Conservation (phyloP, 1,140 invertebrate species). For the Brachionus paranguensis region DNA sequence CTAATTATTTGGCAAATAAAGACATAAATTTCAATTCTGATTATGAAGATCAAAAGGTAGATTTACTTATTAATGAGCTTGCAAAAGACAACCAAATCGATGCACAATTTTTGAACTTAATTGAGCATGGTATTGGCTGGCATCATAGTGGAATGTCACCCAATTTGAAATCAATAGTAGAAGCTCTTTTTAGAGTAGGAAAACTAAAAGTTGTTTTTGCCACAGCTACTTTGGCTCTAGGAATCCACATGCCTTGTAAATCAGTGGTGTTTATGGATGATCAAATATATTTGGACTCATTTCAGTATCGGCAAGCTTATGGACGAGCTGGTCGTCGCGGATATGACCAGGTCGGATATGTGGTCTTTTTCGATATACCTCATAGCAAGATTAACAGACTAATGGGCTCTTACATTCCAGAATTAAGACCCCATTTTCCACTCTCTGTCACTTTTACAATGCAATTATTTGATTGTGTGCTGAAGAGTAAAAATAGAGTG, state of each 20-base stretch:
- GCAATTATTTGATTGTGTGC: background rate
- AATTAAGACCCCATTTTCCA: conserved; percentile 23
- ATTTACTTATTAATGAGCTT: background rate
- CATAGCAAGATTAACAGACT: background rate
- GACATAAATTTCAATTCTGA: background rate
- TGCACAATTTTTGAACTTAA: background rate
- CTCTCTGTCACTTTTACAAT: background rate
- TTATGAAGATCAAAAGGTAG: background rate
- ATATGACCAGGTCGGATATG: background rate
- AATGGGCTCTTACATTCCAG: background rate
- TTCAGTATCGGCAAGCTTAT: conserved; percentile 21
- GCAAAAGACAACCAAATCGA: background rate
- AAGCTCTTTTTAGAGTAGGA: conserved; percentile 17
- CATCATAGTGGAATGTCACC: conserved; percentile 15
- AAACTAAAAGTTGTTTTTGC: background rate
- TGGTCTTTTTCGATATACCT: conserved; percentile 10
- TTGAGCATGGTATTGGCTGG: background rate
- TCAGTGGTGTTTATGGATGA: conserved; percentile 7
- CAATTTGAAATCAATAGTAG: background rate
- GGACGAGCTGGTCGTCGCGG: conserved; percentile 8
- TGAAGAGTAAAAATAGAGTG: background rate
- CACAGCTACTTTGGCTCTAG: background rate
- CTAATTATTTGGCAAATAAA: background rate
- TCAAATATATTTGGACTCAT: conserved; percentile 14
- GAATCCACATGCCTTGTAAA: conserved; percentile 21